phyloP scores from a whole-genome alignment of 1,140 invertebrate genomes.

The Anoplolepis gracilipes region DNA sequence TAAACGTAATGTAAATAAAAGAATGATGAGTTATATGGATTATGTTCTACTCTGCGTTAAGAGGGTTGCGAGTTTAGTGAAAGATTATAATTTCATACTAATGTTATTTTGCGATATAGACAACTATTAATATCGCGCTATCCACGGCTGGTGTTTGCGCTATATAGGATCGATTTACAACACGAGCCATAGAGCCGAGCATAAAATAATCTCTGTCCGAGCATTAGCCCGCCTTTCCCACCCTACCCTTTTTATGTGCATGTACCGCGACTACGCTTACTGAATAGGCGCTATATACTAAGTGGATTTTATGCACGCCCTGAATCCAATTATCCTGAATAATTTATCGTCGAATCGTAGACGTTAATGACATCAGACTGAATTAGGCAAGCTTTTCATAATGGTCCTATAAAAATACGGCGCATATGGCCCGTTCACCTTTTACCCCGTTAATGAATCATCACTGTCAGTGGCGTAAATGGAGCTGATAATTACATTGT shows the following conservation, averaged over 20 bases:
- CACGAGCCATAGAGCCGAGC: constrained; percentile 13
- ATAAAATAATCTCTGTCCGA: constrained; percentile 65
- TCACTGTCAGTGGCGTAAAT: constrained; percentile 66
- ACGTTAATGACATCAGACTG: constrained; percentile 75
- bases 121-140: constrained; percentile 37
- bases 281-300: constrained; percentile 64
- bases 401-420: constrained; percentile 57
- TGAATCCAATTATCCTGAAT: constrained; percentile 78
- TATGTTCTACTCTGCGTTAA: no score
- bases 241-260: constrained; percentile 9
- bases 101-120: not conserved
- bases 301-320: constrained; percentile 73
- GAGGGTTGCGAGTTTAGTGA: not conserved
- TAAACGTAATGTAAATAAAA: no score
- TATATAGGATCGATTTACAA: constrained; percentile 46
- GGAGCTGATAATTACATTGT: constrained; percentile 65
- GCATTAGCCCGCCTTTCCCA: not conserved
- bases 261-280: constrained; percentile 29
- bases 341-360: constrained; percentile 78
- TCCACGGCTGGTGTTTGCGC: constrained; percentile 11
- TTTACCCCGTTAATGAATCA: constrained; percentile 54
- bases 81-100: not conserved
- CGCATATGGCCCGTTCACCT: constrained; percentile 30
- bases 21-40: no score
- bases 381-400: constrained; percentile 71